These are phyloP conservation scores for Anoplius nigerrimus DNA, from an alignment of 2,888 invertebrate genomes.

Conservation along the genomic window DNA sequence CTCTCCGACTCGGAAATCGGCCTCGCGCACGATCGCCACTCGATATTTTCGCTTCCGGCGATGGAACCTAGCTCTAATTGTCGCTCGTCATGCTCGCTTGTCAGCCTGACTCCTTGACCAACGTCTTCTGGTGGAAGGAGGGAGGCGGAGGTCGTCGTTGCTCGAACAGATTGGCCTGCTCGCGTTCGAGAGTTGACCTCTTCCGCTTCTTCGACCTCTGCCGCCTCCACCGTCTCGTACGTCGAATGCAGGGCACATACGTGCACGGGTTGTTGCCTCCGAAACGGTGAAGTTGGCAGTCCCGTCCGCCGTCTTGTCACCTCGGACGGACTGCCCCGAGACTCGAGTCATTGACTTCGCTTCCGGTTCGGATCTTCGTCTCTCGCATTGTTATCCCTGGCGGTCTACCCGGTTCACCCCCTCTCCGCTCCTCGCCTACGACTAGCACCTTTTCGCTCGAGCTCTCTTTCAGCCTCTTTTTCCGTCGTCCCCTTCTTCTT, in stretches of 20 bases:
- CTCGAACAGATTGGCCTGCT: too few species aligned
- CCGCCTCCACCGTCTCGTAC: constrained; percentile 39
- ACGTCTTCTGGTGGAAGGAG: too few species aligned
- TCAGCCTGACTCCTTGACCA: too few species aligned
- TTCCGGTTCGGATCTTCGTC: constrained; percentile 66
- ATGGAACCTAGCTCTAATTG: too few species aligned
- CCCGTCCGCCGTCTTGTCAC: constrained; percentile 56
- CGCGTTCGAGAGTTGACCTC: constrained; percentile 42
- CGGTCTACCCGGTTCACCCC: constrained; percentile 28
- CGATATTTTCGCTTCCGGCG: too few species aligned
- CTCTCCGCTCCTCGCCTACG: constrained; percentile 32
- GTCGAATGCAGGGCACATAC: constrained; percentile 2
- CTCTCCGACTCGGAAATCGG: too few species aligned
- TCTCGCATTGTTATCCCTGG: constrained; percentile 54
- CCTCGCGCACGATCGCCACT: too few species aligned
- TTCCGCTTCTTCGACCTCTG: too few species aligned
- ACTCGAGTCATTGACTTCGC: constrained; percentile 67
- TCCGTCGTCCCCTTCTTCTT: neutral
- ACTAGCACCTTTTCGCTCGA: neutral
- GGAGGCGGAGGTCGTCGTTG: too few species aligned
- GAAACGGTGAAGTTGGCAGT: constrained; percentile 29
- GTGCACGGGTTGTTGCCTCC: constrained; percentile 2
- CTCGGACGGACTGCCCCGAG: constrained; percentile 52
- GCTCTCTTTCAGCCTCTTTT: constrained; percentile 1
- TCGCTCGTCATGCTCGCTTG: too few species aligned